phyloP scores from a whole-genome alignment of 2,888 invertebrate genomes.

The Escarpia spicata region DNA sequence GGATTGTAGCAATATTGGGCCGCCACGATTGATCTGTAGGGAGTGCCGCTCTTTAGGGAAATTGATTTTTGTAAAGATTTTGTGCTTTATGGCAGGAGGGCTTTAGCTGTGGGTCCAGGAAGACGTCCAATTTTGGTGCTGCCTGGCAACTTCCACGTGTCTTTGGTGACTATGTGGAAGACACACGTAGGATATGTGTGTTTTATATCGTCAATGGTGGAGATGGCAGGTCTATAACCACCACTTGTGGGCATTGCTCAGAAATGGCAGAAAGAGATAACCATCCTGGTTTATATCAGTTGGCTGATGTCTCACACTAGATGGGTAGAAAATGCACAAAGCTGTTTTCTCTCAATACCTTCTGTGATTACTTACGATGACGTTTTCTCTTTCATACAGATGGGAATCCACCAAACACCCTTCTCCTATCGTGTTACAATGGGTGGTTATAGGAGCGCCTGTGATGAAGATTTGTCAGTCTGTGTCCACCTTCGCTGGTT shows the following conservation, averaged over 20 bases:
- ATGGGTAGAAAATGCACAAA: too few relatives aligned
- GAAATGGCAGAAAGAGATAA: not conserved
- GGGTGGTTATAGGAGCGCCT: too few relatives aligned
- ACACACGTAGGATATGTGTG: not conserved
- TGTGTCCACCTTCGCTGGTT: too few relatives aligned
- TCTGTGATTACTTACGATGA: too few relatives aligned
- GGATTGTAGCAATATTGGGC: conserved; percentile 3
- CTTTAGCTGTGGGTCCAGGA: not conserved
- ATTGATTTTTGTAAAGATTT: not conserved
- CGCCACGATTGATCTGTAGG: not conserved
- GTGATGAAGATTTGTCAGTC: too few relatives aligned
- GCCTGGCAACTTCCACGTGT: not conserved
- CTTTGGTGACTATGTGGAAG: not conserved
- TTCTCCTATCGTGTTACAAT: too few relatives aligned
- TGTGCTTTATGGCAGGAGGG: not conserved
- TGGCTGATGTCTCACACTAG: not conserved
- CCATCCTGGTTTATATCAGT: not conserved
- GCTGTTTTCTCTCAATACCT: too few relatives aligned
- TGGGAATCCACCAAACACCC: too few relatives aligned
- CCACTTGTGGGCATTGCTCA: not conserved
- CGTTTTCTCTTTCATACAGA: too few relatives aligned
- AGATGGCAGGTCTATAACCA: not conserved
- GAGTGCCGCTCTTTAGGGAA: not conserved
- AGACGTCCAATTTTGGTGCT: not conserved
- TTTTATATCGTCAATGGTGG: not conserved